A percentile compares a stretch with the other conserved stretches of the same genome.
Evolutionary conservation across 2,113 vertebrate genomes (phyloP).

Genomic region (Gracilinanus agilis): DNA sequence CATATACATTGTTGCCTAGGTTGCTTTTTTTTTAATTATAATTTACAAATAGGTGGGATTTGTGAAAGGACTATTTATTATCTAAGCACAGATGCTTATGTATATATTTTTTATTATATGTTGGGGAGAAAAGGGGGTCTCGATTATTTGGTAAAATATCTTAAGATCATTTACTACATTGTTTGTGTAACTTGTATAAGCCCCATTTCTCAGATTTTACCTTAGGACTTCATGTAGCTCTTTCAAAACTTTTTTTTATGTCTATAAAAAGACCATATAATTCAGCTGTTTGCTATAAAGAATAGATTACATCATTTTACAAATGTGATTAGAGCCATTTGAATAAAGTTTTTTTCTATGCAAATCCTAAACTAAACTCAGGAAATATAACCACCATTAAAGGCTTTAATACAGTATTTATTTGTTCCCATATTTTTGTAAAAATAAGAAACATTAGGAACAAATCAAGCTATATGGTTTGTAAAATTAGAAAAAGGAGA

Average conservation of each 20-base stretch:
- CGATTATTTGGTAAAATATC: background rate
- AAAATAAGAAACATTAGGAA: background rate
- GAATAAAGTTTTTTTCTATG: background rate
- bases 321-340: background rate
- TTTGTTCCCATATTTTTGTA: background rate
- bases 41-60: background rate
- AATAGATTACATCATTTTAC: background rate
- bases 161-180: background rate
- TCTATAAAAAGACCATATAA: background rate
- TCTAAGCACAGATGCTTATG: background rate
- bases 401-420: conserved; percentile 39
- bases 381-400: background rate
- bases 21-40: background rate
- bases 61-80: background rate
- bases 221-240: background rate
- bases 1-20: background rate
- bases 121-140: background rate
- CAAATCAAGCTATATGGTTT: background rate
- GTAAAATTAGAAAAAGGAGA: background rate
- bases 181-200: background rate
- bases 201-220: background rate
- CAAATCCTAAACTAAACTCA: conserved; percentile 23
- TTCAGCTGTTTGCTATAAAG: background rate
- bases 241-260: conserved; percentile 23
- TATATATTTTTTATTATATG: background rate